Percentiles rank a stretch among this genome's conserved stretches.
Evolutionary conservation across 1,140 invertebrate species (phyloP).

Genomic region (Pseudomyrmex pallidus): DNA sequence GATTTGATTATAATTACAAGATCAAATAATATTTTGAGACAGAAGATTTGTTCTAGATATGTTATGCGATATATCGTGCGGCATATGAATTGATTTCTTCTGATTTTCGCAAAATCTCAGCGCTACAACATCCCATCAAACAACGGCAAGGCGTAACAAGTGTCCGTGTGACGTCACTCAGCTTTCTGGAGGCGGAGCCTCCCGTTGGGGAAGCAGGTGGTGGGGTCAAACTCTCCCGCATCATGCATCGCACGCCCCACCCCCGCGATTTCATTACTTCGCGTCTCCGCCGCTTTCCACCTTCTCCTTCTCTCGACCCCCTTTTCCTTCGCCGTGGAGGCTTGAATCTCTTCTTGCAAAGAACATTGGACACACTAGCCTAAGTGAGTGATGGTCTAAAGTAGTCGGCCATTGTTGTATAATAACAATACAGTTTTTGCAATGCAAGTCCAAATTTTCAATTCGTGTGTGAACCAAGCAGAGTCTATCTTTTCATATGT

Average conservation of each 20-base stretch:
- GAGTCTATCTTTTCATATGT: too few relatives aligned
- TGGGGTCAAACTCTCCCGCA: slow-evolving; percentile 77
- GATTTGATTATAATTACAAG: neutral
- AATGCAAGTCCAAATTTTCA: too few relatives aligned
- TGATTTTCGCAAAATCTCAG: slow-evolving; percentile 41
- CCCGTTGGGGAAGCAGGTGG: slow-evolving; percentile 72
- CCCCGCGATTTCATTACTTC: slow-evolving; percentile 72
- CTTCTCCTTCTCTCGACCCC: slow-evolving; percentile 61
- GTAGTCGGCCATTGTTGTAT: neutral
- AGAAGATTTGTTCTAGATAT: neutral
- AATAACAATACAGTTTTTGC: neutral
- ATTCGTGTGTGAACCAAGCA: too few relatives aligned
- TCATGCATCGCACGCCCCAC: slow-evolving; percentile 79
- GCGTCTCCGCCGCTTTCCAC: slow-evolving; percentile 64
- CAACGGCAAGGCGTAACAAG: slow-evolving; percentile 84
- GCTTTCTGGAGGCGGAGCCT: slow-evolving; percentile 83
- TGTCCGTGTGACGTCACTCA: slow-evolving; percentile 83
- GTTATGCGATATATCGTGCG: neutral
- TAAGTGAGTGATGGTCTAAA: neutral
- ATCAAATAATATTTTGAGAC: neutral
- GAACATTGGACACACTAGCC: neutral
- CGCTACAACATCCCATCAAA: slow-evolving; percentile 48
- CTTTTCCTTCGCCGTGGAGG: slow-evolving; percentile 63
- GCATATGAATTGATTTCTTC: neutral
- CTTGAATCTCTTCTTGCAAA: slow-evolving; percentile 32